Percentiles rank a stretch among this genome's conserved stretches.
phyloP scores from a whole-genome alignment of 1,140 invertebrate species.

The Pollicipes pollicipes region DNA sequence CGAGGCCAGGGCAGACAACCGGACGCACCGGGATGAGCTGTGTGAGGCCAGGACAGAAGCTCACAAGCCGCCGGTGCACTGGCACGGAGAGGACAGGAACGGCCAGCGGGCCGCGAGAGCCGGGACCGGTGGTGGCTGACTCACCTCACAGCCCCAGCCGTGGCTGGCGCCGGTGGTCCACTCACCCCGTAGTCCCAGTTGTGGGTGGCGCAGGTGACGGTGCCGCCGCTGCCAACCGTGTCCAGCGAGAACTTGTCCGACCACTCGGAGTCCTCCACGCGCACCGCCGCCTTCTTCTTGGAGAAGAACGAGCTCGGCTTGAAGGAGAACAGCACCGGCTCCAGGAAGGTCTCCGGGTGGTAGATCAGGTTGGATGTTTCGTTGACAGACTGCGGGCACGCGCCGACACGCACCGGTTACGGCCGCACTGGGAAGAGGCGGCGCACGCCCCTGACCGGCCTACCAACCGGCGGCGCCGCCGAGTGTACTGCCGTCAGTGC shows the following conservation, averaged over 20 bases:
- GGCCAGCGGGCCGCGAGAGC: too few species aligned
- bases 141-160: too few species aligned
- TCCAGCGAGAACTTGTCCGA: slow-evolving; percentile 94
- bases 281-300: slow-evolving; percentile 75
- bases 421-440: slow-evolving; percentile 19
- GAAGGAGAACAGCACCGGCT: slow-evolving; percentile 81
- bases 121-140: too few species aligned
- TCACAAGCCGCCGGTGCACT: too few species aligned
- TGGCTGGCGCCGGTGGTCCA: too few species aligned
- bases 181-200: slow-evolving; percentile 11
- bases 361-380: slow-evolving; percentile 42
- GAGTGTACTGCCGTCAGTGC: too few species aligned
- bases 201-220: slow-evolving; percentile 53
- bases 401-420: slow-evolving; percentile 15
- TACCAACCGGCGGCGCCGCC: slow-evolving; percentile 34
- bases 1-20: too few species aligned
- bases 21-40: too few species aligned
- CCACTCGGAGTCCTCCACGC: slow-evolving; percentile 76
- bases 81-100: too few species aligned
- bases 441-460: slow-evolving; percentile 33
- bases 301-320: slow-evolving; percentile 72
- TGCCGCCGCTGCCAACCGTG: slow-evolving; percentile 82
- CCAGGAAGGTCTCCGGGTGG: slow-evolving; percentile 58
- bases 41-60: too few species aligned
- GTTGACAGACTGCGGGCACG: slow-evolving; percentile 22